Conservation (phyloP, 2,888 invertebrate genomes). For the Phymatocera aterrima region DNA sequence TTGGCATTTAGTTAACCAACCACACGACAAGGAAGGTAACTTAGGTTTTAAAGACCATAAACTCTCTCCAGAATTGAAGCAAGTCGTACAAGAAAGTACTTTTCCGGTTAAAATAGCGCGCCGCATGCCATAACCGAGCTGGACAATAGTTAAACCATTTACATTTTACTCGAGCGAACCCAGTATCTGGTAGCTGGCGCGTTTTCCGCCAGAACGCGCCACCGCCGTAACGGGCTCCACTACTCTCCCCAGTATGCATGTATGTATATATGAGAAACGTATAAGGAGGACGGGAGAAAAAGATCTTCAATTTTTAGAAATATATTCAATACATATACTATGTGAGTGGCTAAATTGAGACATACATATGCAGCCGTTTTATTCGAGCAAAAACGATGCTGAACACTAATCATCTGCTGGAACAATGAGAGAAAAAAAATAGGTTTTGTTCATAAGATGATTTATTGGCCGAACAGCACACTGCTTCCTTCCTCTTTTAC, state of each 20-base stretch:
- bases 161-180: slow-evolving; percentile 19
- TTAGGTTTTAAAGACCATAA: background rate
- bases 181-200: slow-evolving; percentile 21
- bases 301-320: background rate
- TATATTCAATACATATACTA: slow-evolving; percentile 5
- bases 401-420: too few species aligned
- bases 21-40: too few species aligned
- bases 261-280: background rate
- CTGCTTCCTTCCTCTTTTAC: background rate
- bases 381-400: too few species aligned
- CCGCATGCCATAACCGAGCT: background rate
- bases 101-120: slow-evolving; percentile 22
- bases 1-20: background rate
- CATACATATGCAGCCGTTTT: too few species aligned
- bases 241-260: background rate
- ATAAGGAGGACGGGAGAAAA: background rate
- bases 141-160: slow-evolving; percentile 35
- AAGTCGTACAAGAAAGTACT: background rate
- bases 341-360: too few species aligned
- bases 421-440: too few species aligned
- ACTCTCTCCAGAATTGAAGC: background rate
- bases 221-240: slow-evolving; percentile 23
- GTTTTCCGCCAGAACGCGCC: slow-evolving; percentile 45
- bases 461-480: too few species aligned
- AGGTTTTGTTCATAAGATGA: too few species aligned